A percentile compares a stretch with the other conserved stretches of the same genome.
Conservation (phyloP, 1,140 invertebrate species). For the Teleogryllus occipitalis region DNA sequence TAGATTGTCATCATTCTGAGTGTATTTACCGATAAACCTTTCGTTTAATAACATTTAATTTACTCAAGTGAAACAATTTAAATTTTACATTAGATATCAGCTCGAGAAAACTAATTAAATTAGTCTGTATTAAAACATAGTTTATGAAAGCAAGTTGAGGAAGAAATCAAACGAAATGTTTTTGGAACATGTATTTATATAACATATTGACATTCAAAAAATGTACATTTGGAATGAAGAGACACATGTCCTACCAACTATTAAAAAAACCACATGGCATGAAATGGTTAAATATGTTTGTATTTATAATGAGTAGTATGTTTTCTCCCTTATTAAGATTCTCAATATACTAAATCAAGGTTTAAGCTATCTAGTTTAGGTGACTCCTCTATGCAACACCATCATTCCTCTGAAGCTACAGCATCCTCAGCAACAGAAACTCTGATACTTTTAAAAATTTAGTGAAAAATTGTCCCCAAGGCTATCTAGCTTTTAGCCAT, state of each 20-base stretch:
- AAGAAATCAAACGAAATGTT: not conserved
- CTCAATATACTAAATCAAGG: constrained; percentile 5
- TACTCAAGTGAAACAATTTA: no score
- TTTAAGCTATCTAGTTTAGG: constrained; percentile 1
- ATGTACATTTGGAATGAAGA: constrained; percentile 17
- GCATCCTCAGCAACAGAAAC: not conserved
- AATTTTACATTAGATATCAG: no score
- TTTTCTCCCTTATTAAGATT: not conserved
- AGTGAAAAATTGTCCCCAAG: not conserved
- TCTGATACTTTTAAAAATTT: not conserved
- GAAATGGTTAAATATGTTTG: constrained; percentile 15
- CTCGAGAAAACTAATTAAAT: no score
- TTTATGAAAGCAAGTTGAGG: not conserved
- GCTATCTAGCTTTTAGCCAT: not conserved
- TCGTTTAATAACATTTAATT: no score
- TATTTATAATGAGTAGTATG: not conserved
- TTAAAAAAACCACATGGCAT: constrained; percentile 13
- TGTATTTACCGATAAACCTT: no score
- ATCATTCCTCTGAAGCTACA: constrained; percentile 4
- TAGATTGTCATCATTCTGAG: no score
- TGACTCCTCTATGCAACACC: not conserved
- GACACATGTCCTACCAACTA: constrained; percentile 8
- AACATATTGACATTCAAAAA: constrained; percentile 21
- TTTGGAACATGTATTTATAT: constrained; percentile 21
- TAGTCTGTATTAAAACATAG: not conserved